Conservation (phyloP, 2,888 invertebrate species). For the Arge pagana region DNA sequence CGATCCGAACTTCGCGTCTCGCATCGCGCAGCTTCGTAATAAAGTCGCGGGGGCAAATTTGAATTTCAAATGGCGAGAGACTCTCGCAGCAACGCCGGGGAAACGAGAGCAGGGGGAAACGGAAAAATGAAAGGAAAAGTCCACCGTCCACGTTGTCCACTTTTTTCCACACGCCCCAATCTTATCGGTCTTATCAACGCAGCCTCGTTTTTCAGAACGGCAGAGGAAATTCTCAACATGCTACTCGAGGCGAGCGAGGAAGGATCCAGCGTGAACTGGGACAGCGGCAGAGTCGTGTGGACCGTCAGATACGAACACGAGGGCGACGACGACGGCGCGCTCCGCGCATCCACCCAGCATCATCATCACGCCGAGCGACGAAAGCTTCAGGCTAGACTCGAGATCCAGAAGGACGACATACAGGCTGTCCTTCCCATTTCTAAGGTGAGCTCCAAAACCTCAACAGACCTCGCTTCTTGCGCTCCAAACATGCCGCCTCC, state of each 20-base stretch:
- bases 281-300: slow-evolving; percentile 87
- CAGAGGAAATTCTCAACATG: slow-evolving; percentile 90
- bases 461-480: too few relatives aligned
- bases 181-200: too few relatives aligned
- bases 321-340: slow-evolving; percentile 58
- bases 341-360: slow-evolving; percentile 46
- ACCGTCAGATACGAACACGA: slow-evolving; percentile 75
- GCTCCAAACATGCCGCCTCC: too few relatives aligned
- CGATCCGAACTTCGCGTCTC: too few relatives aligned
- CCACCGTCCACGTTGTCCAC: neutral
- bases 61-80: too few relatives aligned
- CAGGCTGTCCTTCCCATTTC: slow-evolving; percentile 93
- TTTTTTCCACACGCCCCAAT: neutral
- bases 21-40: too few relatives aligned
- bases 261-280: slow-evolving; percentile 72
- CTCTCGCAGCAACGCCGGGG: neutral
- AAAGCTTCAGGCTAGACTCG: slow-evolving; percentile 80
- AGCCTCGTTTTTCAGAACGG: slow-evolving; percentile 49
- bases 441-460: slow-evolving; percentile 67
- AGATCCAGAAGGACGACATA: slow-evolving; percentile 91
- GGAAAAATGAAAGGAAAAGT: neutral
- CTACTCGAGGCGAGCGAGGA: slow-evolving; percentile 85
- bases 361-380: slow-evolving; percentile 55
- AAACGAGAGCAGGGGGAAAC: neutral
- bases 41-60: too few relatives aligned